Evolutionary conservation across 1,140 invertebrate species (phyloP).

Genomic region (Oncopodura yosiiana): DNA sequence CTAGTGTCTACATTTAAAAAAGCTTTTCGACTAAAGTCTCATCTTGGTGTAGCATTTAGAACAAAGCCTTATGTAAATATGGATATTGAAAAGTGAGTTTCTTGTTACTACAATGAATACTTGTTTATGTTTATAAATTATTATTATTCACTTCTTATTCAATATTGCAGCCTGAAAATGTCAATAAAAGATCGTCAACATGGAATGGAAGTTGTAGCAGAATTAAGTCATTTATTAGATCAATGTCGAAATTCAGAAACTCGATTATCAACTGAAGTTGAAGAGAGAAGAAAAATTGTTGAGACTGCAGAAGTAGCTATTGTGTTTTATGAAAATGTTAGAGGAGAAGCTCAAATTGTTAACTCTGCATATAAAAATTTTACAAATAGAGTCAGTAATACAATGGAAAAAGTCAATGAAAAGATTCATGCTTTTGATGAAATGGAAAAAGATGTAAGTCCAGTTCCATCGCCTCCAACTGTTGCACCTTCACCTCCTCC

Average conservation of each 20-base stretch:
- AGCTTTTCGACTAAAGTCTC: slow-evolving; percentile 31
- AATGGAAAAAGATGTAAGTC: slow-evolving; percentile 27
- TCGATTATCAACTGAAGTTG: slow-evolving; percentile 30
- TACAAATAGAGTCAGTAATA: slow-evolving; percentile 21
- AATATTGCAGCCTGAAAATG: slow-evolving; percentile 16
- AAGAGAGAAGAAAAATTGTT: slow-evolving; percentile 32
- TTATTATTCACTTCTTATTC: background rate
- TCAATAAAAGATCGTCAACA: slow-evolving; percentile 32
- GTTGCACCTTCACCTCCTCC: slow-evolving; percentile 11
- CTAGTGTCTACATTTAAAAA: slow-evolving; percentile 28
- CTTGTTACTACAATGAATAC: background rate
- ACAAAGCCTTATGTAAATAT: slow-evolving; percentile 33
- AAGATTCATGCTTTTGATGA: slow-evolving; percentile 31
- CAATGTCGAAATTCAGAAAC: slow-evolving; percentile 19
- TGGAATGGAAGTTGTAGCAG: slow-evolving; percentile 28
- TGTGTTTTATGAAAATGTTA: slow-evolving; percentile 34
- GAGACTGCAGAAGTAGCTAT: slow-evolving; percentile 32
- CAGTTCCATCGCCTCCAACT: slow-evolving; percentile 18
- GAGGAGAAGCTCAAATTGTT: slow-evolving; percentile 32
- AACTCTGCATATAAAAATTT: slow-evolving; percentile 34
- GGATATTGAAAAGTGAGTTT: slow-evolving; percentile 21
- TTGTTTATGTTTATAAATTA: background rate
- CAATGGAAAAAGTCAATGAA: slow-evolving; percentile 28
- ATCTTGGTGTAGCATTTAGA: slow-evolving; percentile 32
- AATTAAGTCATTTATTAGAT: slow-evolving; percentile 24